These are phyloP conservation scores for Percopsis omiscomaycus DNA, from an alignment of 2,797 vertebrate genomes.

Conservation along the genomic window DNA sequence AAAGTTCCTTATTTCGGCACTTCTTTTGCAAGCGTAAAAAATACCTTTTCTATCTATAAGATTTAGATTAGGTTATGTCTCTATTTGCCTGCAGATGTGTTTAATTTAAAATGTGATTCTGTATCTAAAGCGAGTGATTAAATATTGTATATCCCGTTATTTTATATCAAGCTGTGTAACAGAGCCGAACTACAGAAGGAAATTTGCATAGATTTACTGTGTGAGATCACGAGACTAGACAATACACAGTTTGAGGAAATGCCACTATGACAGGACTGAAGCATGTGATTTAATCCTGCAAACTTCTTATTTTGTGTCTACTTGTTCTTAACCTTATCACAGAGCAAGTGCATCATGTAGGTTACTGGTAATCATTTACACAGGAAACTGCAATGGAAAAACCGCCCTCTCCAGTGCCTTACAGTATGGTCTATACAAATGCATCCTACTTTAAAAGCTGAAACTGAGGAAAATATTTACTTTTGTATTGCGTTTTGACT, in stretches of 20 bases:
- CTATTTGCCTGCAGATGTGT: too few species aligned
- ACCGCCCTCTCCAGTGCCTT: conserved; percentile 23
- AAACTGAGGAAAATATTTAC: neutral
- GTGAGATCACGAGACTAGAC: conserved; percentile 7
- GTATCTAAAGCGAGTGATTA: too few species aligned
- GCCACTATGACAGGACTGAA: neutral
- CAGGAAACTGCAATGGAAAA: neutral
- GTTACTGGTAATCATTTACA: conserved; percentile 32
- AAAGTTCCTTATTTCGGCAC: too few species aligned
- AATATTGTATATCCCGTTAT: too few species aligned
- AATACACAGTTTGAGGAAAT: conserved; percentile 31
- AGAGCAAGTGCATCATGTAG: conserved; percentile 20
- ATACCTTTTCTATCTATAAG: too few species aligned
- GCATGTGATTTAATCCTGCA: conserved; percentile 22
- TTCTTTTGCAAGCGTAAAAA: too few species aligned
- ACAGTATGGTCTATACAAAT: neutral
- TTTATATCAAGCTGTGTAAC: neutral
- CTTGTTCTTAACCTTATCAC: neutral
- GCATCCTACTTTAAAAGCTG: neutral
- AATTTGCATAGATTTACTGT: conserved; percentile 5
- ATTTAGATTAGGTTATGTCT: too few species aligned
- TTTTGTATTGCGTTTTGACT: conserved; percentile 6
- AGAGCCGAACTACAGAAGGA: neutral
- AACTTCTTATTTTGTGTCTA: conserved; percentile 7
- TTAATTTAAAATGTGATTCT: too few species aligned